Evolutionary conservation across 2,113 vertebrate genomes (phyloP).

Genomic region (Saccopteryx leptura): DNA sequence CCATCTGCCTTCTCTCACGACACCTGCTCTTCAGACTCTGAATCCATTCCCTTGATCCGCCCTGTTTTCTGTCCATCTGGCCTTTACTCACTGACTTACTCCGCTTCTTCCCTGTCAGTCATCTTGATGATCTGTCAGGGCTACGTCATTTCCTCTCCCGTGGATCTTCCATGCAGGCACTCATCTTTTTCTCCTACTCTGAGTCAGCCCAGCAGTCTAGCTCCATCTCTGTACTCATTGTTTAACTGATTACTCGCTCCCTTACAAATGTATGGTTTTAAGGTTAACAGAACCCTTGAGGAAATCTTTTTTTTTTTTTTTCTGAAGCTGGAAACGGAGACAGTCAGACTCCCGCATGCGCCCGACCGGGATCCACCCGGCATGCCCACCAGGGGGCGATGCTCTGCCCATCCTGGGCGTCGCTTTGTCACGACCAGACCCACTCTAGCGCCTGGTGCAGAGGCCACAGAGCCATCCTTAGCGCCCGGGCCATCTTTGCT

Average conservation of each 20-base stretch:
- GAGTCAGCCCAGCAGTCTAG: background rate
- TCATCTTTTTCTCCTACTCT: background rate
- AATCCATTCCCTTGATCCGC: background rate
- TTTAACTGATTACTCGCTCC: background rate
- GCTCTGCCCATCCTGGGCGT: too few species aligned
- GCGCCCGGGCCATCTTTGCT: too few species aligned
- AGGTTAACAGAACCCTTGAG: background rate
- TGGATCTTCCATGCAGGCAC: background rate
- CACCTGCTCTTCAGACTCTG: constrained; percentile 12
- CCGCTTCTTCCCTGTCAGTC: background rate
- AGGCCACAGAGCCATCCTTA: too few species aligned
- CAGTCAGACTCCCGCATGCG: too few species aligned
- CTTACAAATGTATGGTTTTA: background rate
- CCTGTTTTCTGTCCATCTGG: background rate
- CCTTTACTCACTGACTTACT: background rate
- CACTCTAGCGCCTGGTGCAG: too few species aligned
- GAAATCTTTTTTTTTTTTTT: too few species aligned
- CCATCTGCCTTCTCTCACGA: background rate
- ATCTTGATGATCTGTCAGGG: background rate
- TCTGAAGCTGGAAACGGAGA: too few species aligned
- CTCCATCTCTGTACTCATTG: background rate
- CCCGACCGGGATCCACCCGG: too few species aligned
- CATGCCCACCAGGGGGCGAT: too few species aligned
- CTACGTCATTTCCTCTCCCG: background rate
- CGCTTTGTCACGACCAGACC: too few species aligned